These are phyloP conservation scores for Coelopa pilipes DNA, from an alignment of 2,888 invertebrate genomes.

Conservation along the genomic window DNA sequence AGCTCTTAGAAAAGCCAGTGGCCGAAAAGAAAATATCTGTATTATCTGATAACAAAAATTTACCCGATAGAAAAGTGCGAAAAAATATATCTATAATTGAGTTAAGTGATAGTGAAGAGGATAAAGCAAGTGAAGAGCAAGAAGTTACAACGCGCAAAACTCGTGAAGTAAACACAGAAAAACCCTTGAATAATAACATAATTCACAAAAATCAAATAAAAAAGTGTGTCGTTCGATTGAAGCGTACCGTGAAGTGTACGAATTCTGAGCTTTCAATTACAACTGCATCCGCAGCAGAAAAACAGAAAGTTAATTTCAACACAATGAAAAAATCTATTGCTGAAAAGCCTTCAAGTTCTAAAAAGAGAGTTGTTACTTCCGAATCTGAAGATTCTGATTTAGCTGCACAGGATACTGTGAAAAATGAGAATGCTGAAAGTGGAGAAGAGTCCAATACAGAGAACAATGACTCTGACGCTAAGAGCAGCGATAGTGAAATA, in stretches of 20 bases:
- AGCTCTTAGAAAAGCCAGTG: slow-evolving; percentile 55
- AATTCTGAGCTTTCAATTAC: not conserved
- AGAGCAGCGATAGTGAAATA: slow-evolving; percentile 58
- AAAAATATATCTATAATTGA: slow-evolving; percentile 54
- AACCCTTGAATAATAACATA: not conserved
- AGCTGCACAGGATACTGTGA: slow-evolving; percentile 34
- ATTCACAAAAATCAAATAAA: slow-evolving; percentile 14
- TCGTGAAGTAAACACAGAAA: slow-evolving; percentile 12
- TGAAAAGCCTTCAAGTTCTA: slow-evolving; percentile 45
- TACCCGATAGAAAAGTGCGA: slow-evolving; percentile 46
- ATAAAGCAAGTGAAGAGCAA: slow-evolving; percentile 41
- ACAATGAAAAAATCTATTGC: slow-evolving; percentile 44
- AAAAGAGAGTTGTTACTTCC: slow-evolving; percentile 30
- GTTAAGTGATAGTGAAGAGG: slow-evolving; percentile 48
- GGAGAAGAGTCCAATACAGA: slow-evolving; percentile 44
- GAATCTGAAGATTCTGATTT: slow-evolving; percentile 44
- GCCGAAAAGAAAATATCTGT: slow-evolving; percentile 13
- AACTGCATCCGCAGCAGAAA: slow-evolving; percentile 30
- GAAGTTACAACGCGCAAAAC: slow-evolving; percentile 5
- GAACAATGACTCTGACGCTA: slow-evolving; percentile 34
- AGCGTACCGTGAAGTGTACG: slow-evolving; percentile 30
- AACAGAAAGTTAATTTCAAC: slow-evolving; percentile 4
- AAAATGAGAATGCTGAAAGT: slow-evolving; percentile 34
- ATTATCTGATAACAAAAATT: slow-evolving; percentile 30
- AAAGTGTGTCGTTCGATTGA: slow-evolving; percentile 53